Conservation (phyloP, 2,888 invertebrate species). For the Argyra leucocephala region DNA sequence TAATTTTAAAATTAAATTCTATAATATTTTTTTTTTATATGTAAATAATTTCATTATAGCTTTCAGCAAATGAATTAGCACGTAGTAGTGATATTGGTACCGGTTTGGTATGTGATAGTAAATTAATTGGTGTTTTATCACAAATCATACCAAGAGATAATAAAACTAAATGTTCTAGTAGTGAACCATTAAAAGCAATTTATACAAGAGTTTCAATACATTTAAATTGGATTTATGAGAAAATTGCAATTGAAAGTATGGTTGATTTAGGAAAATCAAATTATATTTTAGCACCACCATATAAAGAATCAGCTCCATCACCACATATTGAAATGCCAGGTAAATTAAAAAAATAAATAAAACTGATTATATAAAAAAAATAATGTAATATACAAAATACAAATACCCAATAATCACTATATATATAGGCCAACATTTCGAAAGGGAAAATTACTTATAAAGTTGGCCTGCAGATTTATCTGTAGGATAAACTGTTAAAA, state of each 20-base stretch:
- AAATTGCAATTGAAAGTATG: conserved; percentile 8
- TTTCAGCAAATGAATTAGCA: conserved; percentile 9
- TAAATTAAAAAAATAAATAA: too few relatives aligned
- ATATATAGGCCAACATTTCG: too few relatives aligned
- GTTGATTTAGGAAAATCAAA: background rate
- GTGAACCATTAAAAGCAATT: conserved; percentile 14
- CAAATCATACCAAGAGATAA: conserved; percentile 12
- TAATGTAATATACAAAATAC: too few relatives aligned
- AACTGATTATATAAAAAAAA: too few relatives aligned
- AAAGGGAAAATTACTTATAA: too few relatives aligned
- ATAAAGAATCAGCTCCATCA: conserved; percentile 14
- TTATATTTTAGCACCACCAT: conserved; percentile 14
- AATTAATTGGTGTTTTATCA: conserved; percentile 19
- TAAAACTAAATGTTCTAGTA: conserved; percentile 11
- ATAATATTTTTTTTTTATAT: too few relatives aligned
- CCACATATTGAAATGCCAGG: background rate
- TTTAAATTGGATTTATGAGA: conserved; percentile 19
- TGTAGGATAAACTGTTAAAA: too few relatives aligned
- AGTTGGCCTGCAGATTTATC: too few relatives aligned
- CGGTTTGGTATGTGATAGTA: conserved; percentile 19
- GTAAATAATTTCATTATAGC: background rate
- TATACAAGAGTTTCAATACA: conserved; percentile 16
- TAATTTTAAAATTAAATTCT: too few relatives aligned
- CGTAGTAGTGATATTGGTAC: conserved; percentile 19
- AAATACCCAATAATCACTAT: too few relatives aligned